Evolutionary conservation across 2,113 vertebrate genomes (phyloP).

Genomic region (Penelope pileata): DNA sequence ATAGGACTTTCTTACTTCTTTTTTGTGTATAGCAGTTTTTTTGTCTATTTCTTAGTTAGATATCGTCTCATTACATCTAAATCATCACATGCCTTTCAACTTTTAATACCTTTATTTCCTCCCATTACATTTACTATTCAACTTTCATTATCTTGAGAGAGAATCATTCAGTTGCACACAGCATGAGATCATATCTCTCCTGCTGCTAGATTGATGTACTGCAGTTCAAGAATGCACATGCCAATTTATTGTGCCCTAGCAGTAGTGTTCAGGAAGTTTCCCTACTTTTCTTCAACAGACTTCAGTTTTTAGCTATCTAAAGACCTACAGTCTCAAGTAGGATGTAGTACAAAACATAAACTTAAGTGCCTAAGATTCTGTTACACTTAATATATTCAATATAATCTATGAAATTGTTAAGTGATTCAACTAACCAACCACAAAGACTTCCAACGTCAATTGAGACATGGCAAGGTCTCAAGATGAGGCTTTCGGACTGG

Average conservation of each 20-base stretch:
- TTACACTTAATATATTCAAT: background rate
- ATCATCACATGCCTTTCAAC: slow-evolving; percentile 64
- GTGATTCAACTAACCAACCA: background rate
- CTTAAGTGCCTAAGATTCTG: background rate
- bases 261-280: slow-evolving; percentile 44
- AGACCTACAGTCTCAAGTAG: background rate
- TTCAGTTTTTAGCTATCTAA: background rate
- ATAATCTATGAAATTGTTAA: background rate
- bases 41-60: slow-evolving; percentile 27
- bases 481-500: background rate
- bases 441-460: background rate
- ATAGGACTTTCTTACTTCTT: background rate
- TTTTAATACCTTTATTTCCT: slow-evolving; percentile 67
- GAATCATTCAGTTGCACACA: slow-evolving; percentile 71
- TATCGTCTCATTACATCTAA: slow-evolving; percentile 61
- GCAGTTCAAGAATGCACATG: slow-evolving; percentile 42
- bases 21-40: background rate
- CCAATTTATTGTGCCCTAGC: slow-evolving; percentile 58
- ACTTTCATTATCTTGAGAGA: slow-evolving; percentile 73
- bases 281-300: background rate
- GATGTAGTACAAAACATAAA: background rate
- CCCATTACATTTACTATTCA: slow-evolving; percentile 53
- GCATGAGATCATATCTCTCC: slow-evolving; percentile 58
- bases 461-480: background rate
- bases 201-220: slow-evolving; percentile 72